Conservation (phyloP, 2,797 vertebrate species). For the Ispidina picta region DNA sequence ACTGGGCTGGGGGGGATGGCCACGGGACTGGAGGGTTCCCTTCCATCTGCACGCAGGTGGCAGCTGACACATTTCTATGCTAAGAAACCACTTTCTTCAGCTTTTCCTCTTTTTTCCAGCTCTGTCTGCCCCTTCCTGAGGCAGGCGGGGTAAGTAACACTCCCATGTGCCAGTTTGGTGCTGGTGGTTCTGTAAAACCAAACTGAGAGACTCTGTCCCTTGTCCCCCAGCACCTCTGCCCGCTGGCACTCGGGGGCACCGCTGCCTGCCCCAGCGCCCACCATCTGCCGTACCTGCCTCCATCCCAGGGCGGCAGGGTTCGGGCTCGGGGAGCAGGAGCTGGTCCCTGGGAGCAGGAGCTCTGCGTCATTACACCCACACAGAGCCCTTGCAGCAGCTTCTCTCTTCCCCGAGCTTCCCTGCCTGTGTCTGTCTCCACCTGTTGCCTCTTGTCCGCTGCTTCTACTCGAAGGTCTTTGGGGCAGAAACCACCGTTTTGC, state of each 20-base stretch:
- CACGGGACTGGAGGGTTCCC: neutral
- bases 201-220: neutral
- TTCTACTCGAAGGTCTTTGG: constrained; percentile 43
- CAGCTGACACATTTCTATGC: neutral
- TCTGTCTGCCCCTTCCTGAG: neutral
- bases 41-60: neutral
- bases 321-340: neutral
- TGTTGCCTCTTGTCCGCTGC: constrained; percentile 28
- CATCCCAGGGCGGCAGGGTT: neutral
- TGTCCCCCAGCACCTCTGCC: neutral
- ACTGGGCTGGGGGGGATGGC: neutral
- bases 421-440: constrained; percentile 36
- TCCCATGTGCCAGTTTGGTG: fast-evolving
- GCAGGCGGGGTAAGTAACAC: neutral
- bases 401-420: neutral
- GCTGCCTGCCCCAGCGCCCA: neutral
- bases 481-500: constrained; percentile 42
- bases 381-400: neutral
- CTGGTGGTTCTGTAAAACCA: neutral
- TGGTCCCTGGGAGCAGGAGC: neutral
- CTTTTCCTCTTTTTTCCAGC: neutral
- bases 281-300: neutral
- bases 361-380: constrained; percentile 24
- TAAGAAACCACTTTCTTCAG: neutral
- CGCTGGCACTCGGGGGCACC: neutral